Evolutionary conservation across 2,797 vertebrate genomes (phyloP).

Genomic region (Intellagama lesueurii): DNA sequence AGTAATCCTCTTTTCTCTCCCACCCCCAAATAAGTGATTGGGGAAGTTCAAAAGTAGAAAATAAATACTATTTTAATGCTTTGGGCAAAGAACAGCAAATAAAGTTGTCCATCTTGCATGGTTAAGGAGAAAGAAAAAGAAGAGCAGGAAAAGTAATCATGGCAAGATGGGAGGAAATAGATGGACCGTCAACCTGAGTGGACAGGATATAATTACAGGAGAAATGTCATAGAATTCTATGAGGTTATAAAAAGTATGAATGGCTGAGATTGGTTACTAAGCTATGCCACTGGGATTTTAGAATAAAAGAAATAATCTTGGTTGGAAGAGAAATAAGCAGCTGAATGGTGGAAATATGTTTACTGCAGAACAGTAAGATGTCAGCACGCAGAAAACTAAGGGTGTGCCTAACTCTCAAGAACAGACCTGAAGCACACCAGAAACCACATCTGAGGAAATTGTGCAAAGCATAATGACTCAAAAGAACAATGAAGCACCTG

Average conservation of each 20-base stretch:
- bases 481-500: constrained; percentile 20
- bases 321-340: background rate
- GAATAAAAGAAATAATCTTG: background rate
- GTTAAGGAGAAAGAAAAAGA: constrained; percentile 32
- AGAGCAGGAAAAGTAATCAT: background rate
- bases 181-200: constrained; percentile 28
- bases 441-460: background rate
- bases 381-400: background rate
- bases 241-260: constrained; percentile 20
- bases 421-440: background rate
- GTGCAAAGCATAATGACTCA: background rate
- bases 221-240: constrained; percentile 26
- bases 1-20: background rate
- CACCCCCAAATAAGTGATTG: background rate
- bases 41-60: background rate
- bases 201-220: constrained; percentile 29
- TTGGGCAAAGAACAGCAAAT: constrained; percentile 7
- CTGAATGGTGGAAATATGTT: constrained; percentile 1
- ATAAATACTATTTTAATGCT: constrained; percentile 5
- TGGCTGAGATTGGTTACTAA: constrained; percentile 16
- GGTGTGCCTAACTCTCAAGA: background rate
- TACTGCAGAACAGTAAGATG: constrained; percentile 5
- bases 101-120: constrained; percentile 17
- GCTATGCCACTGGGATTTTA: constrained; percentile 10
- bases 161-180: constrained; percentile 2